phyloP scores from a whole-genome alignment of 2,113 vertebrate species.

The Brachyhypopomus occidentalis region DNA sequence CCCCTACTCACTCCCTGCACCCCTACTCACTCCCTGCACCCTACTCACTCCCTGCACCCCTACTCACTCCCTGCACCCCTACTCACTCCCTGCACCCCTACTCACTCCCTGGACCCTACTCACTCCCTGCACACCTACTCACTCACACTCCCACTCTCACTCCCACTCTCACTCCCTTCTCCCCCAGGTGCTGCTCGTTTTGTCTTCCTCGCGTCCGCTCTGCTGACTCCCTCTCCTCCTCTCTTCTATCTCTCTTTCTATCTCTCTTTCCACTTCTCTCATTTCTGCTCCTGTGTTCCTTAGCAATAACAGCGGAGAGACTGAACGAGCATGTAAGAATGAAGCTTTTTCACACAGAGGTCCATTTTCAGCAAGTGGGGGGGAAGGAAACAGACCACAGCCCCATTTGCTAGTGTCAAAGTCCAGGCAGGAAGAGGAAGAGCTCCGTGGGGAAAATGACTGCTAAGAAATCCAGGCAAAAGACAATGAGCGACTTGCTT shows the following conservation, averaged over 20 bases:
- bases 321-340: constrained; percentile 18
- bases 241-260: not conserved
- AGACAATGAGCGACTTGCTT: not conserved
- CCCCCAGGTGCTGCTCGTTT: constrained; percentile 32
- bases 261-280: constrained; percentile 13
- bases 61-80: constrained; percentile 22
- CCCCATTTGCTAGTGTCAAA: constrained; percentile 23
- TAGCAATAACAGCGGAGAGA: not conserved
- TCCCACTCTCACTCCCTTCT: no score
- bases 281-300: not conserved
- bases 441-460: not conserved
- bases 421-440: not conserved
- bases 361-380: constrained; percentile 20
- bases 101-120: no score
- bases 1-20: constrained; percentile 19
- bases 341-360: constrained; percentile 38
- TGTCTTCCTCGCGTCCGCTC: constrained; percentile 19
- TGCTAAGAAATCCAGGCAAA: not conserved
- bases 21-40: constrained; percentile 20
- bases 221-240: constrained; percentile 18
- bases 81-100: constrained; percentile 24
- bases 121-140: not conserved
- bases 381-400: constrained; percentile 10
- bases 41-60: constrained; percentile 24
- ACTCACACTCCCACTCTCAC: constrained; percentile 9